Evolutionary conservation across 2,888 invertebrate species (phyloP).

Genomic region (Drosophila buzzatii): DNA sequence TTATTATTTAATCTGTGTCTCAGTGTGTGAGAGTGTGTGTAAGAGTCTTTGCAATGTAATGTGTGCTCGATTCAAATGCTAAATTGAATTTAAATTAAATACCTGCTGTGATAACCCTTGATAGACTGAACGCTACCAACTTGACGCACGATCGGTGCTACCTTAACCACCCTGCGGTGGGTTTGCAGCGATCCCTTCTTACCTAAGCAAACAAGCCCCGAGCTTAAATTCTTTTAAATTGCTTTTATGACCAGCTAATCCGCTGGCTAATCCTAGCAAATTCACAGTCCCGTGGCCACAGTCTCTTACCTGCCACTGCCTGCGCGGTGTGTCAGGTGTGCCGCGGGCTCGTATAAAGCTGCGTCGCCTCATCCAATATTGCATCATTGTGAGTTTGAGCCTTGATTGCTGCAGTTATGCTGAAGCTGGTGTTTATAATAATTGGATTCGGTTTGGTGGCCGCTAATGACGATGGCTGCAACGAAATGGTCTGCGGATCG

Average conservation of each 20-base stretch:
- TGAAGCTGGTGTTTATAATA: slow-evolving; percentile 25
- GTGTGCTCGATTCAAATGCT: slow-evolving; percentile 5
- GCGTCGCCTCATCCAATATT: slow-evolving; percentile 5
- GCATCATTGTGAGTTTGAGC: slow-evolving; percentile 37
- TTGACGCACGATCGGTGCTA: neutral
- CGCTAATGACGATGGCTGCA: slow-evolving; percentile 72
- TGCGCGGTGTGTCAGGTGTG: neutral
- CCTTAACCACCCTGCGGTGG: neutral
- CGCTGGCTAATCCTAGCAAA: slow-evolving; percentile 34
- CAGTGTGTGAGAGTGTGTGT: neutral
- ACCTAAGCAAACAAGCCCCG: slow-evolving; percentile 4
- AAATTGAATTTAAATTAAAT: slow-evolving; percentile 15
- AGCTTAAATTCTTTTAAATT: slow-evolving; percentile 67
- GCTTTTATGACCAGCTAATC: slow-evolving; percentile 42
- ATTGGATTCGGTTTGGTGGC: slow-evolving; percentile 9
- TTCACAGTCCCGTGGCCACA: neutral
- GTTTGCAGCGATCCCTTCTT: slow-evolving; percentile 11
- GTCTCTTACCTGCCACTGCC: no score
- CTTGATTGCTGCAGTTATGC: slow-evolving; percentile 39
- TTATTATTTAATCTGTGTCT: slow-evolving; percentile 67
- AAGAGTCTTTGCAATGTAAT: slow-evolving; percentile 2
- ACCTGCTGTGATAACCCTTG: slow-evolving; percentile 27
- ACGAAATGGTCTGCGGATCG: slow-evolving; percentile 90
- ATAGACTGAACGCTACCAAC: neutral
- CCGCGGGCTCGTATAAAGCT: slow-evolving; percentile 11